Evolutionary conservation across 2,797 vertebrate species (phyloP).

Genomic region (Tamandua tetradactyla): DNA sequence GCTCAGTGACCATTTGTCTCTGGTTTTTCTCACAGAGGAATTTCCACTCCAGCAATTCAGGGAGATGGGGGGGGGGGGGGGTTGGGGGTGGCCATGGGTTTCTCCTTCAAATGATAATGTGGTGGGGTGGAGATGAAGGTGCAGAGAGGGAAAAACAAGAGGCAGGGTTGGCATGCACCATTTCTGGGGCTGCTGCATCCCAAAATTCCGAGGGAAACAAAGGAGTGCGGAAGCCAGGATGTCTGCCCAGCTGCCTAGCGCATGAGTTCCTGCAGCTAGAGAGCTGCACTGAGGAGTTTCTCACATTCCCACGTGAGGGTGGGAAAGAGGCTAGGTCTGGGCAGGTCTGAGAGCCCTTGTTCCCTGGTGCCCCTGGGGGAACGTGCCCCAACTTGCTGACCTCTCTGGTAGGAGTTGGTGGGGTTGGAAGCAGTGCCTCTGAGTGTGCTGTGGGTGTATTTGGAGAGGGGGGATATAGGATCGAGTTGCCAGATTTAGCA

Average conservation of each 20-base stretch:
- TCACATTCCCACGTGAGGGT: not conserved
- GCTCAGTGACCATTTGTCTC: conserved; percentile 49
- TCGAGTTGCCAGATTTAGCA: not conserved
- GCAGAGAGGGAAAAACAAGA: not conserved
- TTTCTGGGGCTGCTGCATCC: not conserved
- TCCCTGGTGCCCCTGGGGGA: not conserved
- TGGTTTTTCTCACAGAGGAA: conserved; percentile 50
- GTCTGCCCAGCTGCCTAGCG: not conserved
- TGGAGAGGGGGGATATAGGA: not conserved
- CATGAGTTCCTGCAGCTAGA: not conserved
- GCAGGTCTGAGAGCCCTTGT: conserved; percentile 12
- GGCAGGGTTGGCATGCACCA: too few species aligned
- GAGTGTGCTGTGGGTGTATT: not conserved
- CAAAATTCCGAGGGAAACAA: not conserved
- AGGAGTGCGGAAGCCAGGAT: not conserved
- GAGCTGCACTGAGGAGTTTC: not conserved
- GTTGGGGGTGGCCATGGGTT: not conserved
- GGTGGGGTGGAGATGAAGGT: not conserved
- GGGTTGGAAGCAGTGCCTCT: not conserved
- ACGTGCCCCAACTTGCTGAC: conserved; percentile 1
- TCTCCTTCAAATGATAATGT: not conserved
- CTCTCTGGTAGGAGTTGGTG: not conserved
- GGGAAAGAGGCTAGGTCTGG: conserved; percentile 30
- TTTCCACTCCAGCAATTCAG: not conserved
- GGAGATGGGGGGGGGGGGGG: too few species aligned